Base-by-base conservation (phyloP, 2,888 invertebrate species). In the Mechanitis messenoides region DNA sequence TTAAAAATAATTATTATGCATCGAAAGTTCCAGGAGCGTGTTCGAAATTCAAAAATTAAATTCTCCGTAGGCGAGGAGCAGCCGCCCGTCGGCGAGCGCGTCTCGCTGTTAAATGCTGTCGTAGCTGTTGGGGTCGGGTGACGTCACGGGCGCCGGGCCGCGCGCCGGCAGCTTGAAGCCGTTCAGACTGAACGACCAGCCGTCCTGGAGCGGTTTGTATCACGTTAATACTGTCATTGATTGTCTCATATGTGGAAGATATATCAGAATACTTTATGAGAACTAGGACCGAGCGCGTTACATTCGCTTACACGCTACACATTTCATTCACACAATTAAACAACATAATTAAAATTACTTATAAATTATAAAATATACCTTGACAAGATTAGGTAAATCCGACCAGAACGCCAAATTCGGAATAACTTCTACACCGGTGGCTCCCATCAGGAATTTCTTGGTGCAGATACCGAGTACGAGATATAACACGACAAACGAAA, bases 401-500 rank as follows among this genome's bases (percentile, higher is more conserved):
- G 83, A 83, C 95, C 95, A 95, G 80, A 95, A 95, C 60, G 91
- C 92, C 63, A 93, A 84, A 80, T 95, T 94, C 0, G 95, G 95
- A 71, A 95, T 90, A 72, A 94, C 90, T 84, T 95, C 95, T 63
- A 91, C 80, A 1, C 95, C 95, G 53, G 93, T 91, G 0, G 94
- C 95, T 38, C 95, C 95, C 80, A 94, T 91, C 50, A 94, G 80
- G 75, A 93, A 92, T 75, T 92, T 93, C 76, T 93, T 91, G 1
- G 92, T 90, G 54, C 93, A 78, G 57, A 92, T 91, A 58, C 95
- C 95, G 53, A 93, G 91, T 62, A 93, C 82, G 33, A 94, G 90
- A 76, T 95, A 95, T 65, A 93, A 80, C 45, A 91, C 81, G 2
- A 88, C 73, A 60, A 90, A 79, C 0, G 92, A 89, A 68, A 93